phyloP scores from a whole-genome alignment of 1,140 invertebrate genomes.

The Macrotrachela quadricornifera region DNA sequence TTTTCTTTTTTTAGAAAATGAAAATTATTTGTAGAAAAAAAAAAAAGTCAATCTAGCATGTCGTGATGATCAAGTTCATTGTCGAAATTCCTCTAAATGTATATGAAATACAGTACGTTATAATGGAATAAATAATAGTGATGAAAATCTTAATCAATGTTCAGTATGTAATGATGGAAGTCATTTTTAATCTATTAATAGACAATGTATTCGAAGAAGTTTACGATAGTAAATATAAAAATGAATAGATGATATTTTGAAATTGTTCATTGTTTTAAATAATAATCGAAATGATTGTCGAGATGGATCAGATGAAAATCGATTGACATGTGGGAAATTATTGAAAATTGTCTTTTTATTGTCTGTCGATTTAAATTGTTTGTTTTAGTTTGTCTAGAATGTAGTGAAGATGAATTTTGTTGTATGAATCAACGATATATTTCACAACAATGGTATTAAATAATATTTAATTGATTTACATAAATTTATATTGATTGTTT shows the following conservation, averaged over 20 bases:
- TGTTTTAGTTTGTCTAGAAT: no score
- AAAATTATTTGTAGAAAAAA: not conserved
- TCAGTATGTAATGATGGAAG: not conserved
- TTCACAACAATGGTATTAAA: no score
- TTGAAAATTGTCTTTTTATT: no score
- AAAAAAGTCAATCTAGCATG: constrained; percentile 21
- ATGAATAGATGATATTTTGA: not conserved
- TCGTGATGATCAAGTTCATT: constrained; percentile 30
- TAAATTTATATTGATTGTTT: no score
- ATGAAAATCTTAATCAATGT: constrained; percentile 43
- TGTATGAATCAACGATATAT: no score
- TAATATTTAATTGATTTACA: no score
- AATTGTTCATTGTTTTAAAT: not conserved
- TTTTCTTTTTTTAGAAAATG: constrained; percentile 40
- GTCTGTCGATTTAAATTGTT: no score
- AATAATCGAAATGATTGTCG: not conserved
- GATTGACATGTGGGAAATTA: not conserved
- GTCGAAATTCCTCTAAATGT: not conserved
- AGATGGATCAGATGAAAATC: not conserved
- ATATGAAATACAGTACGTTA: constrained; percentile 1
- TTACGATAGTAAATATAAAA: constrained; percentile 37
- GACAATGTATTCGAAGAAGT: constrained; percentile 46
- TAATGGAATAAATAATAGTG: constrained; percentile 20
- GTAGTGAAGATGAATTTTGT: no score
- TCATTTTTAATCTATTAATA: not conserved